Evolutionary conservation across 2,888 invertebrate genomes (phyloP).

Genomic region (Drymonia ruficornis): DNA sequence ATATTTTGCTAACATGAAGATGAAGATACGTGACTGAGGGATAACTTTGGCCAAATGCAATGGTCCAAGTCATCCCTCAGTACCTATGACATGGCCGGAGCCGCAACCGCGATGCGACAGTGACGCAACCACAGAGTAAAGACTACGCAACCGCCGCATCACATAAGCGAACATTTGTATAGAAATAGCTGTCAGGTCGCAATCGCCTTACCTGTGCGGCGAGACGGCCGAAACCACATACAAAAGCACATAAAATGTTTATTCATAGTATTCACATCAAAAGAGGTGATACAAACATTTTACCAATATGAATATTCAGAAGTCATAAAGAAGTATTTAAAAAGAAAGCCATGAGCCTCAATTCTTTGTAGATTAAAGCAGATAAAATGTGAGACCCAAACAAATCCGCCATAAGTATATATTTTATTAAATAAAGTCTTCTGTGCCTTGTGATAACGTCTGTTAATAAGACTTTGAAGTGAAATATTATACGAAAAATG

Average conservation of each 20-base stretch:
- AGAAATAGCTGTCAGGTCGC: too few relatives aligned
- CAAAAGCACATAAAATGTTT: neutral
- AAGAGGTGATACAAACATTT: slow-evolving; percentile 32
- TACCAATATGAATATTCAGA: slow-evolving; percentile 59
- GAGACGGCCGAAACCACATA: too few relatives aligned
- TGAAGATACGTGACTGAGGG: too few relatives aligned
- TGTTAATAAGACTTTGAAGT: slow-evolving; percentile 57
- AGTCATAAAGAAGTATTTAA: slow-evolving; percentile 42
- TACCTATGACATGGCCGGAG: too few relatives aligned
- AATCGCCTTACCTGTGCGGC: too few relatives aligned
- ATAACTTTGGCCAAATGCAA: too few relatives aligned
- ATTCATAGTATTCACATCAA: slow-evolving; percentile 4
- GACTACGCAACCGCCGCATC: too few relatives aligned
- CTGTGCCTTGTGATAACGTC: slow-evolving; percentile 41
- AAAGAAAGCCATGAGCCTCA: slow-evolving; percentile 45
- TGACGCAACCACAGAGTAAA: too few relatives aligned
- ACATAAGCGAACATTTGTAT: too few relatives aligned
- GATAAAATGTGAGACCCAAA: slow-evolving; percentile 24
- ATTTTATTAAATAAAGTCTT: neutral
- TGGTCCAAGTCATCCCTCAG: too few relatives aligned
- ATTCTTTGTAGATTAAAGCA: slow-evolving; percentile 51
- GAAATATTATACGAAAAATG: slow-evolving; percentile 48
- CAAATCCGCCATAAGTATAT: neutral
- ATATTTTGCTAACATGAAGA: too few relatives aligned
- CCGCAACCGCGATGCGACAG: too few relatives aligned